phyloP scores from a whole-genome alignment of 2,888 invertebrate species.

The Norana najaformis region DNA sequence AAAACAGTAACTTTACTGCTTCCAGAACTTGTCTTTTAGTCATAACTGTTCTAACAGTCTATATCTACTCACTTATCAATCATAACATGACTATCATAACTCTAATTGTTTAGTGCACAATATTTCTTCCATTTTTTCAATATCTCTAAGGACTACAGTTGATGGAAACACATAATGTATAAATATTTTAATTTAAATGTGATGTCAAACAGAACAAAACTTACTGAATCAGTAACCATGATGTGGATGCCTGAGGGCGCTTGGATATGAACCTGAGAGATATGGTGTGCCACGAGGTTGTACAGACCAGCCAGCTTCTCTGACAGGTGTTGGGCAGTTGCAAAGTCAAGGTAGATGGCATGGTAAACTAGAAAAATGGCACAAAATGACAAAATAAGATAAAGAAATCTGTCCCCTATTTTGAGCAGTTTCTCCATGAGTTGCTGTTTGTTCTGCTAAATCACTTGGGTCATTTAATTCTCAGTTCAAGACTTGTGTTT shows the following conservation, averaged over 20 bases:
- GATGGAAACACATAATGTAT: too few species aligned
- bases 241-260: constrained; percentile 87
- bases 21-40: too few species aligned
- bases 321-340: constrained; percentile 71
- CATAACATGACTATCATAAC: neutral
- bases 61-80: too few species aligned
- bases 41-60: too few species aligned
- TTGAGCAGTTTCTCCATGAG: too few species aligned
- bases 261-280: constrained; percentile 72
- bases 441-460: too few species aligned
- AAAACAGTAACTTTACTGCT: too few species aligned
- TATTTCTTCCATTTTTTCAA: neutral
- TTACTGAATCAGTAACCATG: constrained; percentile 79
- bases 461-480: too few species aligned
- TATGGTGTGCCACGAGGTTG: constrained; percentile 63
- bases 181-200: too few species aligned
- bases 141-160: too few species aligned
- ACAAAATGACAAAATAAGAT: neutral
- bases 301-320: constrained; percentile 71
- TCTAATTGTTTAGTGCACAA: neutral
- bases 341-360: constrained; percentile 77
- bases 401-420: neutral
- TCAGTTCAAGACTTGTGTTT: too few species aligned
- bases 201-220: constrained; percentile 21
- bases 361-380: constrained; percentile 69